Percentiles rank a stretch among this genome's conserved stretches.
phyloP scores from a whole-genome alignment of 1,140 invertebrate species.

The Lutraria rhynchaena region DNA sequence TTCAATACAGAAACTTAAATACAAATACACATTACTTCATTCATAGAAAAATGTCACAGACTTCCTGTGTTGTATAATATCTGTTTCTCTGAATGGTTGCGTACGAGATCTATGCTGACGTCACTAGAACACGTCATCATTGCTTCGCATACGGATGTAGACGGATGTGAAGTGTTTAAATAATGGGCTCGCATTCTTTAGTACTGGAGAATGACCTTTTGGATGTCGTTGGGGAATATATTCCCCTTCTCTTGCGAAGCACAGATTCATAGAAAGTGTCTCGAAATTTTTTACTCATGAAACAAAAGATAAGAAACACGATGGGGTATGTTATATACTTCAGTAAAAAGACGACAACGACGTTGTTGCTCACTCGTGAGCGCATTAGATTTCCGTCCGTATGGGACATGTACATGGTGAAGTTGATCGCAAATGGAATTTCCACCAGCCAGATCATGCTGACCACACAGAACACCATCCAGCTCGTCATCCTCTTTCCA shows the following conservation, averaged over 20 bases:
- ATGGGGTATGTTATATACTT: constrained; percentile 43
- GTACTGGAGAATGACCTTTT: background rate
- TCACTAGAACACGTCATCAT: too few species aligned
- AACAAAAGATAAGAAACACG: constrained; percentile 43
- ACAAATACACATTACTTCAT: too few species aligned
- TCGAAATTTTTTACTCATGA: constrained; percentile 46
- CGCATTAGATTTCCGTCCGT: constrained; percentile 30
- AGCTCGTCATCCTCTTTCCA: background rate
- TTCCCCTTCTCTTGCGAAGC: background rate
- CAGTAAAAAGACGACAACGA: constrained; percentile 33
- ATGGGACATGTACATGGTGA: constrained; percentile 34
- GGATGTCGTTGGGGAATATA: background rate
- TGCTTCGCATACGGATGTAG: too few species aligned
- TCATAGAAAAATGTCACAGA: too few species aligned
- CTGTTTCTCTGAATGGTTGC: too few species aligned
- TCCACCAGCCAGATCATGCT: constrained; percentile 50
- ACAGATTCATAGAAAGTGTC: background rate
- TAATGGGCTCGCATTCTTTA: background rate
- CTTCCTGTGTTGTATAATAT: too few species aligned
- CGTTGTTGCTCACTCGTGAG: background rate
- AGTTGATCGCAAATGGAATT: constrained; percentile 43
- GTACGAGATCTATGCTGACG: too few species aligned
- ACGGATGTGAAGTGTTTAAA: too few species aligned
- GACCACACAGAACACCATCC: constrained; percentile 31
- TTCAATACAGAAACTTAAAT: too few species aligned